phyloP scores from a whole-genome alignment of 2,113 vertebrate species.

The Anhinga rufa region DNA sequence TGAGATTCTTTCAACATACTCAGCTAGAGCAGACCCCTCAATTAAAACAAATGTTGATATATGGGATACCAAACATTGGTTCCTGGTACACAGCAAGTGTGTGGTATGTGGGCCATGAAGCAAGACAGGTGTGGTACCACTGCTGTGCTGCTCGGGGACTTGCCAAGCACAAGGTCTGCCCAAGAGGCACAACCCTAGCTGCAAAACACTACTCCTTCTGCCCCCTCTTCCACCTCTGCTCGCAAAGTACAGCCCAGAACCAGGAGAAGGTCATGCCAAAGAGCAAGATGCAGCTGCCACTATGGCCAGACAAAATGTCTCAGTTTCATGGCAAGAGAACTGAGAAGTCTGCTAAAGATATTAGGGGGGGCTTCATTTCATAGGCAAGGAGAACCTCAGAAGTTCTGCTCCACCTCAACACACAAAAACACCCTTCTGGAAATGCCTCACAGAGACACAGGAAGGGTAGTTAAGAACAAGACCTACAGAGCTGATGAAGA shows the following conservation, averaged over 20 bases:
- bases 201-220: background rate
- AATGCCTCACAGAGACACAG: background rate
- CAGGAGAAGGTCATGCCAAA: background rate
- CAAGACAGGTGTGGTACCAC: background rate
- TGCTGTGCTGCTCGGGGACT: rapidly evolving
- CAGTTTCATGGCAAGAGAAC: background rate
- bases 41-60: background rate
- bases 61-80: background rate
- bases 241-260: background rate
- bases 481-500: background rate
- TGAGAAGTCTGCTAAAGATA: background rate
- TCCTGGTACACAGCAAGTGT: rapidly evolving
- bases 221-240: background rate
- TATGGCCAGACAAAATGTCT: background rate
- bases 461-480: background rate
- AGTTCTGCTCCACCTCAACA: background rate
- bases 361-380: background rate
- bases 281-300: background rate
- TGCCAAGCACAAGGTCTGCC: background rate
- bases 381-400: background rate
- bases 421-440: background rate
- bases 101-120: background rate
- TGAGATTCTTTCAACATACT: background rate
- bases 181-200: background rate
- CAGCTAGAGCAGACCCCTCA: background rate